Percentiles rank a stretch among this genome's conserved stretches.
Evolutionary conservation across 2,888 invertebrate genomes (phyloP).

Genomic region (Coelogynopora nodosa): DNA sequence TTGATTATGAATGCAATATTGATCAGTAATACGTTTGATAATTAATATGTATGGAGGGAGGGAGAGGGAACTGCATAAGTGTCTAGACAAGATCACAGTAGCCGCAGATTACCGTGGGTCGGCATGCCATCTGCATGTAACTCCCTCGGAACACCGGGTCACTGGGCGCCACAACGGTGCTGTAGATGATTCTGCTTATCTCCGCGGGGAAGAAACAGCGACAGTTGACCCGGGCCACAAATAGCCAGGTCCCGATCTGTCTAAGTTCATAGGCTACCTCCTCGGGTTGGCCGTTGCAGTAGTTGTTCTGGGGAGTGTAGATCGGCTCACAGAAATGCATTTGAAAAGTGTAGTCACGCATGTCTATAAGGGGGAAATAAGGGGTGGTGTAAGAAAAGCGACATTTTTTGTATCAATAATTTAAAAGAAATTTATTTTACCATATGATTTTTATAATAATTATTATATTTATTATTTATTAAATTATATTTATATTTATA

Average conservation of each 20-base stretch:
- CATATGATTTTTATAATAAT: too few species aligned
- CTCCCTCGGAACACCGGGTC: background rate
- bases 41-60: too few species aligned
- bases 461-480: too few species aligned
- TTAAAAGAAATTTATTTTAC: background rate
- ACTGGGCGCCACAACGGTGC: background rate
- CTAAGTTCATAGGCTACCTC: background rate
- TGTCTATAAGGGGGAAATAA: background rate
- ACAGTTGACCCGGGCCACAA: constrained; percentile 2
- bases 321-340: constrained; percentile 20
- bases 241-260: constrained; percentile 8
- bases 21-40: too few species aligned
- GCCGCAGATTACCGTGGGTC: background rate
- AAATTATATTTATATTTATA: too few species aligned
- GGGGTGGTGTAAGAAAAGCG: background rate
- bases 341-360: constrained; percentile 14
- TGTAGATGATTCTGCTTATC: background rate
- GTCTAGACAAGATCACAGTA: too few species aligned
- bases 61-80: too few species aligned
- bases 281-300: background rate
- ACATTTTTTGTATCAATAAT: background rate
- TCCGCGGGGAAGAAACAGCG: background rate
- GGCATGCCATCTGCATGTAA: constrained; percentile 21
- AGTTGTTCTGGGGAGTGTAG: background rate
- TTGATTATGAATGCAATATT: too few species aligned